Evolutionary conservation across 2,797 vertebrate genomes (phyloP).

Genomic region (Cossypha dichroa): DNA sequence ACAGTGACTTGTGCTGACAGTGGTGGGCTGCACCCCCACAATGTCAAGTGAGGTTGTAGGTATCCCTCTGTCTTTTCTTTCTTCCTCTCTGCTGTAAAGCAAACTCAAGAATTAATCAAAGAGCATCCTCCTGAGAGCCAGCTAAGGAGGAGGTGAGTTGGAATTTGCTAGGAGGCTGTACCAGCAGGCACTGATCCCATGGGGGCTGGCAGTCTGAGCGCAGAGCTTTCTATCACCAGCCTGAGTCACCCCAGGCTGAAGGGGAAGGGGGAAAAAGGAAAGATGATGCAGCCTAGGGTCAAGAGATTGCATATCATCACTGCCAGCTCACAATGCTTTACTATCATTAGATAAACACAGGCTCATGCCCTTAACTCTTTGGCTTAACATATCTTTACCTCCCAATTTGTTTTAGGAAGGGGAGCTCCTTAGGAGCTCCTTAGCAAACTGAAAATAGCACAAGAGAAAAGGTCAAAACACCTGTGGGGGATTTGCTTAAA

Average conservation of each 20-base stretch:
- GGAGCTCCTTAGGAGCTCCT: neutral
- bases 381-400: neutral
- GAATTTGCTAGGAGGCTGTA: neutral
- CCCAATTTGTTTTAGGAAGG: neutral
- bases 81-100: neutral
- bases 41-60: neutral
- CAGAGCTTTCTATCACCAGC: neutral
- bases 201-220: neutral
- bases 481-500: neutral
- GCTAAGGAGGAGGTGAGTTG: neutral
- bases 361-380: neutral
- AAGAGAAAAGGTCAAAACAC: neutral
- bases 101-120: neutral
- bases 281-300: neutral
- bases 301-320: neutral
- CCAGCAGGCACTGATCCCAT: neutral
- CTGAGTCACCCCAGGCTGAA: neutral
- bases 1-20: neutral
- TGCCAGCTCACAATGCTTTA: neutral
- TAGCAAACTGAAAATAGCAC: conserved; percentile 5
- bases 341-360: neutral
- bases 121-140: neutral
- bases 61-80: neutral
- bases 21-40: neutral
- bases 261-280: neutral